Evolutionary conservation across 2,797 vertebrate species (phyloP), one percentile per base, ranked within the genome.

Genomic region (Crenuchus spilurus): DNA sequence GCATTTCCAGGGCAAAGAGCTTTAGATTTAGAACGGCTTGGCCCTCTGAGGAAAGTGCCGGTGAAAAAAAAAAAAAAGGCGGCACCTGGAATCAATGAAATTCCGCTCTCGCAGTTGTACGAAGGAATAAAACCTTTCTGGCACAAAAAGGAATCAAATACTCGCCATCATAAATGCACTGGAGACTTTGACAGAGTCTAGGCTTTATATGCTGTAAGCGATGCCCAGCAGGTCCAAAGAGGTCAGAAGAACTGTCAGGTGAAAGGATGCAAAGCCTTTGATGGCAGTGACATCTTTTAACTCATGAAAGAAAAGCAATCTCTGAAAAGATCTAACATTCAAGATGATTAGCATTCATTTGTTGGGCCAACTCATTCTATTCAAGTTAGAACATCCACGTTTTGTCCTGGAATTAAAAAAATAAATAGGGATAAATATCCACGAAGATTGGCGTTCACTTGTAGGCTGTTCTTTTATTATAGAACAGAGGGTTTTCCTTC

Each of bases 51-150:
- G 60, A 80, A 67, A 82, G 54, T 57, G 33, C 42, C 31, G 41
- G 51, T 65, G 78, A 78, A 54, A 54, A 26, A 26, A 54, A 37
- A 37, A 54, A 28, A 55, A 51, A 75, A 76, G 35, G 35, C 74
- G 57, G 81, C 84, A 83, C 78, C 77, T 82, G 78, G 75, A 79
- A 76, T 79, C 62, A 77, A 81, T 82, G 55, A 77, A 80, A 78
- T 51, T 67, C 39, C 49, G 14, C 18, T 73, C 73, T 81, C 70
- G 26, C 65, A 57, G 64, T 52, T 77, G 67, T 52, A 55, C 52
- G 54, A 80, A 78, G 70, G 58, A 68, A 81, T 77, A 79, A 84
- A 81, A 73, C 7, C 18, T 58, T 72, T 81, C 51, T 82, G 54
- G 75, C 75, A 69, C 71, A 70, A 80, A 80, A 64, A 58, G 52